Conservation (phyloP, 2,888 invertebrate species). For the Cheilosia vernalis region DNA sequence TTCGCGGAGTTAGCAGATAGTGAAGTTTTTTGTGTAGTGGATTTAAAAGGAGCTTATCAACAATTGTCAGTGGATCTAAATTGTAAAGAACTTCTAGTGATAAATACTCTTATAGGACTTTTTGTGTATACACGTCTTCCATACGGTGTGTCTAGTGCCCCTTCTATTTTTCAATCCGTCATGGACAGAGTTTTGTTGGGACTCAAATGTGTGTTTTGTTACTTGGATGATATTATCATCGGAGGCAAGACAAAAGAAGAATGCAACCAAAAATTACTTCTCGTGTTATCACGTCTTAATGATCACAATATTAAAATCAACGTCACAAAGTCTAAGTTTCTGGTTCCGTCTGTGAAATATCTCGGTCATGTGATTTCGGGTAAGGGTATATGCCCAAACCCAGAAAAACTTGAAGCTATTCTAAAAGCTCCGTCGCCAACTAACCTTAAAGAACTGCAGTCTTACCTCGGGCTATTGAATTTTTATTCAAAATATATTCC, state of each 20-base stretch:
- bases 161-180: constrained; percentile 16
- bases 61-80: too few species aligned
- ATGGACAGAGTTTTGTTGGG: constrained; percentile 22
- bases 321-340: constrained; percentile 52
- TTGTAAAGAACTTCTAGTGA: constrained; percentile 7
- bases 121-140: constrained; percentile 16
- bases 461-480: too few species aligned
- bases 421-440: too few species aligned
- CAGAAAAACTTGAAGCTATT: too few species aligned
- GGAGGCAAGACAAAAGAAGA: constrained; percentile 11
- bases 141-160: constrained; percentile 14
- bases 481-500: too few species aligned
- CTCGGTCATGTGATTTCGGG: constrained; percentile 52
- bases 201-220: constrained; percentile 32
- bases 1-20: too few species aligned
- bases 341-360: constrained; percentile 36
- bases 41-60: too few species aligned
- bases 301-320: too few species aligned
- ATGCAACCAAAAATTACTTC: too few species aligned
- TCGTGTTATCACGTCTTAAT: too few species aligned
- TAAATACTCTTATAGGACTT: constrained; percentile 12
- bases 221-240: constrained; percentile 61
- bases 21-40: too few species aligned
- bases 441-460: too few species aligned
- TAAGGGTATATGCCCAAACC: constrained; percentile 26